phyloP scores from a whole-genome alignment of 2,113 vertebrate species.

The Pampusana beccarii region DNA sequence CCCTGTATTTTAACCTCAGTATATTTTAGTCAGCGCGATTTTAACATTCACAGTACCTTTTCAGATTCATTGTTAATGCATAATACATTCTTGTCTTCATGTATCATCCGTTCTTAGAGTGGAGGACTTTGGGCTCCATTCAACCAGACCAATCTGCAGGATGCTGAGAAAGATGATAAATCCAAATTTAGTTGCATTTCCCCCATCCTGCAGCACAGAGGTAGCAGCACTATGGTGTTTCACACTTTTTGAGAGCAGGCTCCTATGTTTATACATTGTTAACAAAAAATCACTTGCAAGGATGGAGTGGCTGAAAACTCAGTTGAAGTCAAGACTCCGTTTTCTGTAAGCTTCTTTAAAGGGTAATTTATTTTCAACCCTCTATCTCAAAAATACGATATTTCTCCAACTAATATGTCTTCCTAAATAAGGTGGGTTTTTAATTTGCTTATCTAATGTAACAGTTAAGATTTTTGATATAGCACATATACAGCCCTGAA shows the following conservation, averaged over 20 bases:
- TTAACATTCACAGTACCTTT: slow-evolving; percentile 71
- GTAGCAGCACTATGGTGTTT: background rate
- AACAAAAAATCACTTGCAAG: background rate
- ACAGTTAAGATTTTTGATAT: background rate
- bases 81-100: slow-evolving; percentile 66
- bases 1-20: slow-evolving; percentile 80
- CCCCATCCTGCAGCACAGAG: background rate
- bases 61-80: slow-evolving; percentile 68
- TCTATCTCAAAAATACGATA: background rate
- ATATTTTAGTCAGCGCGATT: slow-evolving; percentile 75
- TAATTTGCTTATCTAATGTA: background rate
- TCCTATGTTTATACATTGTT: background rate
- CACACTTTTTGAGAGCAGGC: background rate
- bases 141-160: background rate
- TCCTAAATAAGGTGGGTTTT: background rate
- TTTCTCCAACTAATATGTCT: background rate
- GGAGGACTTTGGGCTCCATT: background rate
- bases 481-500: background rate
- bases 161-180: background rate
- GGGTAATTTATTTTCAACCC: background rate
- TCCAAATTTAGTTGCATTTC: background rate
- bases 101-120: slow-evolving; percentile 44
- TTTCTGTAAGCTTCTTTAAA: background rate
- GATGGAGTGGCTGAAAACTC: background rate
- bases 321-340: background rate